Conservation (phyloP, 2,113 vertebrate species). For the Lanius ludovicianus region DNA sequence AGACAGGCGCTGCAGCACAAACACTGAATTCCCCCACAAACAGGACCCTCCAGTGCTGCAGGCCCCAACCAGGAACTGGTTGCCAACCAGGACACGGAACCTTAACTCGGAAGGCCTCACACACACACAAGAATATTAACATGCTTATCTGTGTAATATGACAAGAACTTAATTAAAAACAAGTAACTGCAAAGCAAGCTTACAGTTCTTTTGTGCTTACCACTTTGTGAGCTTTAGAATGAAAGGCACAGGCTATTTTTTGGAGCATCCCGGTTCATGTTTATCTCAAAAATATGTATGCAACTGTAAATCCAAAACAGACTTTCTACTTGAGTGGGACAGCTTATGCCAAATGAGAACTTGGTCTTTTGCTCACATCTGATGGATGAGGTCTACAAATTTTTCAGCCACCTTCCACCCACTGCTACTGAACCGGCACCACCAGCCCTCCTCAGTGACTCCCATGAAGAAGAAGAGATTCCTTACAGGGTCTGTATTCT, state of each 20-base stretch:
- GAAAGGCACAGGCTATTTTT: not conserved
- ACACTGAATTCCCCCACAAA: not conserved
- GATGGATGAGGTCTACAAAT: not conserved
- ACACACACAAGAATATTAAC: not conserved
- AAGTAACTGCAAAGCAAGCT: not conserved
- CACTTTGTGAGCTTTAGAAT: not conserved
- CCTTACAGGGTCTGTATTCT: slow-evolving; percentile 84
- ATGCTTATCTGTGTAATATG: not conserved
- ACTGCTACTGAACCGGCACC: not conserved
- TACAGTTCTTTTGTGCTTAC: not conserved
- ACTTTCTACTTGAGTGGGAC: not conserved
- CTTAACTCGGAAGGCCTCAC: not conserved
- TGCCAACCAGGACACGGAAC: not conserved
- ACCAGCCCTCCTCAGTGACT: not conserved
- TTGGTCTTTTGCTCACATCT: not conserved
- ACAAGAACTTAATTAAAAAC: not conserved
- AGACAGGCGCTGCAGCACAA: not conserved
- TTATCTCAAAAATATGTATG: not conserved
- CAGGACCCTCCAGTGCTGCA: not conserved
- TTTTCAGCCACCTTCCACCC: not conserved
- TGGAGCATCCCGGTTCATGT: not conserved
- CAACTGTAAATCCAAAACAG: not conserved
- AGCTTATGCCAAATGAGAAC: not conserved
- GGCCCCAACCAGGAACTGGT: not conserved
- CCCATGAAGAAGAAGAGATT: not conserved